These are phyloP conservation scores for Clepsis dumicolana DNA, from an alignment of 2,888 invertebrate species.

Conservation along the genomic window DNA sequence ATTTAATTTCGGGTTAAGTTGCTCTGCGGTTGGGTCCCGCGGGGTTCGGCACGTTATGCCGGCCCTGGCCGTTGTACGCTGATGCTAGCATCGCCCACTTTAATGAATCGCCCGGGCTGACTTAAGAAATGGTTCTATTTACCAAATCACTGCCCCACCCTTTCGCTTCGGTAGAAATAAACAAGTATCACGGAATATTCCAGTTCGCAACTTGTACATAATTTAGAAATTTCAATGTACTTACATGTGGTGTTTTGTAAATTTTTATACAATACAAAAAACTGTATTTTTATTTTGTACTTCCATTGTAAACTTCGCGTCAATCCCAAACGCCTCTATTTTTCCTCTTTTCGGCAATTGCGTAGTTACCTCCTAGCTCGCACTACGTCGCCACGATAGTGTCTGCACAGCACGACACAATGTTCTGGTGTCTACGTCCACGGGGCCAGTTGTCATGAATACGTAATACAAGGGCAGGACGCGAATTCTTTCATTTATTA, in stretches of 20 bases:
- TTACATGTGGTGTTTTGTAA: too few relatives aligned
- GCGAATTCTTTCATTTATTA: constrained; percentile 87
- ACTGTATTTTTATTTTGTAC: background rate
- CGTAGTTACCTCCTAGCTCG: background rate
- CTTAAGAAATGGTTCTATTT: constrained; percentile 41
- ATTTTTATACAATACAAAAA: too few relatives aligned
- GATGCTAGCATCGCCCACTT: constrained; percentile 38
- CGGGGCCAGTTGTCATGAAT: constrained; percentile 80
- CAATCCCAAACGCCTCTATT: background rate
- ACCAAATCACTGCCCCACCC: constrained; percentile 7
- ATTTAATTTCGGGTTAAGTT: constrained; percentile 86
- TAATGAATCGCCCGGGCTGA: constrained; percentile 32
- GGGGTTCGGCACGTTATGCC: constrained; percentile 66
- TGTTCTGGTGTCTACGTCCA: constrained; percentile 38
- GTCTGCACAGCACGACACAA: constrained; percentile 31
- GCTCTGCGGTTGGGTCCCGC: constrained; percentile 74
- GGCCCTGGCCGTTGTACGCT: constrained; percentile 46
- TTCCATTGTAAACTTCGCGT: background rate
- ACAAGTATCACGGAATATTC: constrained; percentile 7
- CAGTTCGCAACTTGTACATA: background rate
- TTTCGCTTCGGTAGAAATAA: constrained; percentile 18
- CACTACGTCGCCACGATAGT: constrained; percentile 20
- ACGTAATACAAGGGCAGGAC: constrained; percentile 84
- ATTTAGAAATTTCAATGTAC: too few relatives aligned
- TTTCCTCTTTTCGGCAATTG: background rate